phyloP scores from a whole-genome alignment of 2,113 vertebrate species.

The Amblyornis subalaris region DNA sequence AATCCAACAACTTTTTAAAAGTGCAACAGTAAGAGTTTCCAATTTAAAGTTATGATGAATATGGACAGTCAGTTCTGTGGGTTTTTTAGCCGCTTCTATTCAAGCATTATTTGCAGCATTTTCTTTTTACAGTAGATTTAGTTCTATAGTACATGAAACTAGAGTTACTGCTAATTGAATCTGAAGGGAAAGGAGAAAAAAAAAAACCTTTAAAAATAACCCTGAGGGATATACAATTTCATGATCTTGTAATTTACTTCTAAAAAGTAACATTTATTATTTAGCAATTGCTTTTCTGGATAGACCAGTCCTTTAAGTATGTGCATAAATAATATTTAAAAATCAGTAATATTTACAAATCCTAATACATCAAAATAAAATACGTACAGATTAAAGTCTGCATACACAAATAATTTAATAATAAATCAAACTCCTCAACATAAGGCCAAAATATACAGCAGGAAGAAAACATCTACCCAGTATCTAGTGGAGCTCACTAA shows the following conservation, averaged over 20 bases:
- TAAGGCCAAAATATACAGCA: slow-evolving; percentile 62
- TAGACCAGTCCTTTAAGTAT: slow-evolving; percentile 74
- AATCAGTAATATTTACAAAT: slow-evolving; percentile 77
- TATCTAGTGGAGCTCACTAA: slow-evolving; percentile 43
- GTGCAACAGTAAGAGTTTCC: slow-evolving; percentile 58
- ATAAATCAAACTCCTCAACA: slow-evolving; percentile 65
- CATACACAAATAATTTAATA: slow-evolving; percentile 79
- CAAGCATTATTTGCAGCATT: slow-evolving; percentile 59
- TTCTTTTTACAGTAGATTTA: slow-evolving; percentile 67
- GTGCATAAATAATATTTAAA: slow-evolving; percentile 79
- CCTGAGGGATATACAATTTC: slow-evolving; percentile 79
- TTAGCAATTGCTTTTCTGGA: slow-evolving; percentile 69
- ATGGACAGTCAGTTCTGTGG: slow-evolving; percentile 41
- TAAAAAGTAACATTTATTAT: slow-evolving; percentile 74
- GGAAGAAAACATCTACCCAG: slow-evolving; percentile 26
- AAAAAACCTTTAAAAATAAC: slow-evolving; percentile 65
- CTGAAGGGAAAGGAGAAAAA: slow-evolving; percentile 3
- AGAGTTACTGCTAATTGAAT: slow-evolving; percentile 52
- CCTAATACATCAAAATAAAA: slow-evolving; percentile 74
- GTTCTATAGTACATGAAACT: slow-evolving; percentile 48
- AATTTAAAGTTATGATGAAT: slow-evolving; percentile 14
- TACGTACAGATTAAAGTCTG: slow-evolving; percentile 70
- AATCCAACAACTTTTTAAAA: slow-evolving; percentile 47
- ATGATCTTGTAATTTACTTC: slow-evolving; percentile 70
- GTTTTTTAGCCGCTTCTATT: slow-evolving; percentile 33